These are phyloP conservation scores for Callipepla squamata DNA, from an alignment of 2,113 vertebrate species.

Conservation along the genomic window DNA sequence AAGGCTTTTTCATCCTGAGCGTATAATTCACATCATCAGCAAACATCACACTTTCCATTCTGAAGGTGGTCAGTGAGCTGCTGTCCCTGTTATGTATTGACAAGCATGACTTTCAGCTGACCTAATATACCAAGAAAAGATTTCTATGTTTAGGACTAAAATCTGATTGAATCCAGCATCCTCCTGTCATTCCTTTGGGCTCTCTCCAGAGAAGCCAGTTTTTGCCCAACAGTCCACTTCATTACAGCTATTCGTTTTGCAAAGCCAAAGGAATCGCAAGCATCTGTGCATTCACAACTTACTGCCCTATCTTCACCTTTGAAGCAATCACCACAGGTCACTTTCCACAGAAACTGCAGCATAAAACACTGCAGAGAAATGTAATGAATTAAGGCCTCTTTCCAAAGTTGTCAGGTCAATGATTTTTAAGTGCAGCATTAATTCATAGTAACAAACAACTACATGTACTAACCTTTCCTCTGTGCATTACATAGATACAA, in stretches of 20 bases:
- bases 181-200: neutral
- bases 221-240: neutral
- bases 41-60: neutral
- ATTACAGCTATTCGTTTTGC: neutral
- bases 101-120: neutral
- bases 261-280: neutral
- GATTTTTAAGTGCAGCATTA: neutral
- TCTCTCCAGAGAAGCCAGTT: neutral
- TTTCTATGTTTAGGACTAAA: neutral
- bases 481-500: neutral
- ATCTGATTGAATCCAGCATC: neutral
- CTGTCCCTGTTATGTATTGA: neutral
- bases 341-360: neutral
- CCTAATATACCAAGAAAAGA: neutral
- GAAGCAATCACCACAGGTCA: neutral
- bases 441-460: conserved; percentile 2
- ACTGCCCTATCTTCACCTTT: neutral
- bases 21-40: neutral
- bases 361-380: neutral
- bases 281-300: neutral
- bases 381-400: neutral
- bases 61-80: neutral
- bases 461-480: neutral
- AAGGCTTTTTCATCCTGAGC: neutral
- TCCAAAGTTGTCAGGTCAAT: neutral